Percentiles rank a stretch among this genome's conserved stretches.
These are phyloP conservation scores for Apogon hyalosoma DNA, from an alignment of 2,797 vertebrate species.

Conservation along the genomic window DNA sequence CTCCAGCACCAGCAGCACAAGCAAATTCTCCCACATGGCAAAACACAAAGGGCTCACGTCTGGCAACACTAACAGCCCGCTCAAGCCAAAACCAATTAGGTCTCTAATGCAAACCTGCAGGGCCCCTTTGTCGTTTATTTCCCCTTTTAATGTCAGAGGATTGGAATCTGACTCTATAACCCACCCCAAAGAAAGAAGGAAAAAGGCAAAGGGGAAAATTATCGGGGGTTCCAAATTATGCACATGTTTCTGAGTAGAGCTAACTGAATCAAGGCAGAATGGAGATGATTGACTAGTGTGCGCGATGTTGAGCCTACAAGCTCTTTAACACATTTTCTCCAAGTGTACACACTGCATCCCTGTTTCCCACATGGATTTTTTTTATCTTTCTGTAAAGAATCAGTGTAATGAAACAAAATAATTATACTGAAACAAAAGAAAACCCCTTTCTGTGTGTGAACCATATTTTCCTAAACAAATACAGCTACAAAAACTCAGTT, in stretches of 20 bases:
- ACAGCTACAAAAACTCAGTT: conserved; percentile 20
- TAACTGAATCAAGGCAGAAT: conserved; percentile 77
- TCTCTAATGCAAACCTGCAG: conserved; percentile 85
- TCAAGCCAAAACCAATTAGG: conserved; percentile 87
- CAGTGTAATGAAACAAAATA: conserved; percentile 49
- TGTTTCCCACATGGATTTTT: conserved; percentile 44
- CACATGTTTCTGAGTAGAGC: conserved; percentile 73
- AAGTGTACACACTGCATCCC: conserved; percentile 40
- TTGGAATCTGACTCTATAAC: conserved; percentile 82
- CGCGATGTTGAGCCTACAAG: conserved; percentile 58
- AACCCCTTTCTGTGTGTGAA: conserved; percentile 20
- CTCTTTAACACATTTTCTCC: conserved; percentile 69
- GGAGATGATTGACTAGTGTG: conserved; percentile 74
- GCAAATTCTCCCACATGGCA: conserved; percentile 80
- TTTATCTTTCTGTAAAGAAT: conserved; percentile 56
- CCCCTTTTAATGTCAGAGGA: conserved; percentile 85
- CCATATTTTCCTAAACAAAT: conserved; percentile 28
- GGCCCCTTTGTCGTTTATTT: conserved; percentile 85
- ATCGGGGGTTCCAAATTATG: conserved; percentile 73
- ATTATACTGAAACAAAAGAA: conserved; percentile 40
- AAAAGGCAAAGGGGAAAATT: conserved; percentile 66
- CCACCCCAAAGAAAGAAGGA: conserved; percentile 67
- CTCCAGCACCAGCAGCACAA: conserved; percentile 47
- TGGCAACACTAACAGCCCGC: conserved; percentile 73
- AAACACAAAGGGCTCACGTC: conserved; percentile 74